phyloP scores from a whole-genome alignment of 2,888 invertebrate genomes.

The Hemithea aestivaria region DNA sequence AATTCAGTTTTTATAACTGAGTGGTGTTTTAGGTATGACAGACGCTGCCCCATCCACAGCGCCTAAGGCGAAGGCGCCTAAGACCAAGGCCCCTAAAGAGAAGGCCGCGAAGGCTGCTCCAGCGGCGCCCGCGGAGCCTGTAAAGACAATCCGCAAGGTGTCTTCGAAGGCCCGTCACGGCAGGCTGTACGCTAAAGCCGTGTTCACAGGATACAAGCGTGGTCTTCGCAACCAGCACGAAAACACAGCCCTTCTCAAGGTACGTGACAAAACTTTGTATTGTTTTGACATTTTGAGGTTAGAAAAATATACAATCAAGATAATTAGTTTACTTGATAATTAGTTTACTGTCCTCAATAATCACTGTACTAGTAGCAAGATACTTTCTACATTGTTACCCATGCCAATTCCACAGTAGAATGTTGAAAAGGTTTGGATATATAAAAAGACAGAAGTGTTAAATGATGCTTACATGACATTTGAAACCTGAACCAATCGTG shows the following conservation, averaged over 20 bases:
- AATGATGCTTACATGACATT: constrained; percentile 74
- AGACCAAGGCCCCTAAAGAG: constrained; percentile 79
- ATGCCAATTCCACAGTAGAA: too few species aligned
- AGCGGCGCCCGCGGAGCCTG: constrained; percentile 73
- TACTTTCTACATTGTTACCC: too few species aligned
- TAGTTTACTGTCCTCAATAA: too few species aligned
- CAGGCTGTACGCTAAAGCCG: constrained; percentile 96
- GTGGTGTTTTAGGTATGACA: constrained; percentile 79
- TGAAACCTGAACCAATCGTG: constrained; percentile 71
- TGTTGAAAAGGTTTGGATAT: too few species aligned
- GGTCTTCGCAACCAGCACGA: constrained; percentile 98
- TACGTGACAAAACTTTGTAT: constrained; percentile 29
- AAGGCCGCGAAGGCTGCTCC: constrained; percentile 77
- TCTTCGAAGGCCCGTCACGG: constrained; percentile 83
- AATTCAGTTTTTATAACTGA: constrained; percentile 25
- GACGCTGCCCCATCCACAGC: constrained; percentile 77
- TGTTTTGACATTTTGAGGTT: constrained; percentile 15
- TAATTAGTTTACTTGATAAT: constrained; percentile 7
- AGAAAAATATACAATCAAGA: constrained; percentile 9
- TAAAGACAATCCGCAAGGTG: constrained; percentile 71
- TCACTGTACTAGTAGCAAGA: too few species aligned
- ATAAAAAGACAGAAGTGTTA: too few species aligned
- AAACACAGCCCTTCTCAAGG: constrained; percentile 95
- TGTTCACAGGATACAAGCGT: constrained; percentile 97
- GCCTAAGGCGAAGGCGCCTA: constrained; percentile 75